These are phyloP conservation scores for Xenopus borealis DNA, from an alignment of 2,113 vertebrate species.

Conservation along the genomic window DNA sequence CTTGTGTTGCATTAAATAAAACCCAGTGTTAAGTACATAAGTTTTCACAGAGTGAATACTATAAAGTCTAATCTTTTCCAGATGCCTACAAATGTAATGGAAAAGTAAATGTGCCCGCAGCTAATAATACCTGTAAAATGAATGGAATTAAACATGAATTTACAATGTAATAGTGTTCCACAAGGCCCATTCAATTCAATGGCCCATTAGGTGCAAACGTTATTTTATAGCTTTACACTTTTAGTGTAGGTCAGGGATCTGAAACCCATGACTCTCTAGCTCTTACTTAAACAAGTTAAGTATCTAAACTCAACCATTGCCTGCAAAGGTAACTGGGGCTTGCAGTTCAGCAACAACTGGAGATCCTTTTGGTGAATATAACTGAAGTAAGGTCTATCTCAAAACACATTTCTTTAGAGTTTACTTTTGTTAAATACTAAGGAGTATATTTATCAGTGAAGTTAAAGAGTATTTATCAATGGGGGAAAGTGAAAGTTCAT, in stretches of 20 bases:
- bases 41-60: neutral
- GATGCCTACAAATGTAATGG: neutral
- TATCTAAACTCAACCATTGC: neutral
- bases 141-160: neutral
- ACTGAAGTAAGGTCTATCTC: too few species aligned
- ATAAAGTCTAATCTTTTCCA: slow-evolving; percentile 1
- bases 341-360: too few species aligned
- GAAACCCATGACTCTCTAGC: neutral
- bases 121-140: slow-evolving; percentile 2
- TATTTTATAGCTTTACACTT: neutral
- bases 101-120: neutral
- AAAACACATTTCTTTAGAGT: too few species aligned
- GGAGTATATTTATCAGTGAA: too few species aligned
- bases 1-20: neutral
- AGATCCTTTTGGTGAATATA: too few species aligned
- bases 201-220: neutral
- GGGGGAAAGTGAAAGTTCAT: too few species aligned
- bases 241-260: neutral
- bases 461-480: too few species aligned
- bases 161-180: neutral
- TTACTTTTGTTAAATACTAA: too few species aligned
- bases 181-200: neutral
- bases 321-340: too few species aligned
- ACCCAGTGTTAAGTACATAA: neutral
- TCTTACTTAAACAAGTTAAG: neutral